Percentiles rank a stretch among this genome's conserved stretches.
Evolutionary conservation across 2,888 invertebrate genomes (phyloP).

Genomic region (Empis stercorea): DNA sequence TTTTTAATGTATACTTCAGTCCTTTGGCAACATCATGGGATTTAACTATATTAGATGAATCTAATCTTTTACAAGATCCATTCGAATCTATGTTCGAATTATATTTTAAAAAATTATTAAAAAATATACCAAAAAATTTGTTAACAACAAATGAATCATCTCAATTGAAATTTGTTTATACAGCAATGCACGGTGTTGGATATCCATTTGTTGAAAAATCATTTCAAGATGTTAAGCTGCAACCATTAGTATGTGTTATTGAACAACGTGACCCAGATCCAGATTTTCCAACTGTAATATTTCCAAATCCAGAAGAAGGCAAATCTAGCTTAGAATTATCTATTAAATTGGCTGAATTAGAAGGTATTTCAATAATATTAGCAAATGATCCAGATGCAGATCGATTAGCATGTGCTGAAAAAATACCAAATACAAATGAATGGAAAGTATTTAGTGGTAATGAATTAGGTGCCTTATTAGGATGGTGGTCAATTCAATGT

Average conservation of each 20-base stretch:
- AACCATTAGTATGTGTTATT: conserved; percentile 32
- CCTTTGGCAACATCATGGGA: conserved; percentile 75
- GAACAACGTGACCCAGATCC: conserved; percentile 85
- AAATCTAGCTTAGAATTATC: conserved; percentile 64
- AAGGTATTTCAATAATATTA: conserved; percentile 60
- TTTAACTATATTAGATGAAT: conserved; percentile 40
- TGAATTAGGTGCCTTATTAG: conserved; percentile 84
- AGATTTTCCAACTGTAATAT: conserved; percentile 92
- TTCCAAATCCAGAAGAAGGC: conserved; percentile 98
- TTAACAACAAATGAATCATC: conserved; percentile 41
- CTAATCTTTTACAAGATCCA: conserved; percentile 54
- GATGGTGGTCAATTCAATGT: conserved; percentile 79
- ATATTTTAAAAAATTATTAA: conserved; percentile 52
- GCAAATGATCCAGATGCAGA: conserved; percentile 99
- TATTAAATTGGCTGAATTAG: conserved; percentile 60
- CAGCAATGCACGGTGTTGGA: conserved; percentile 98
- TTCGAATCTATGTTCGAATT: conserved; percentile 47
- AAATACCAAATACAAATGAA: conserved; percentile 35
- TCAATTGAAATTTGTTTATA: conserved; percentile 65
- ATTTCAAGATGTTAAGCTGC: conserved; percentile 60
- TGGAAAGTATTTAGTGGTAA: conserved; percentile 94
- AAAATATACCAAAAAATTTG: conserved; percentile 41
- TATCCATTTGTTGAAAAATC: conserved; percentile 62
- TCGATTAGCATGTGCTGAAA: conserved; percentile 81
- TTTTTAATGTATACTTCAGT: conserved; percentile 20